Evolutionary conservation across 1,140 invertebrate genomes (phyloP), one percentile per base, ranked within the genome.

Genomic region (Drosophila saltans): DNA sequence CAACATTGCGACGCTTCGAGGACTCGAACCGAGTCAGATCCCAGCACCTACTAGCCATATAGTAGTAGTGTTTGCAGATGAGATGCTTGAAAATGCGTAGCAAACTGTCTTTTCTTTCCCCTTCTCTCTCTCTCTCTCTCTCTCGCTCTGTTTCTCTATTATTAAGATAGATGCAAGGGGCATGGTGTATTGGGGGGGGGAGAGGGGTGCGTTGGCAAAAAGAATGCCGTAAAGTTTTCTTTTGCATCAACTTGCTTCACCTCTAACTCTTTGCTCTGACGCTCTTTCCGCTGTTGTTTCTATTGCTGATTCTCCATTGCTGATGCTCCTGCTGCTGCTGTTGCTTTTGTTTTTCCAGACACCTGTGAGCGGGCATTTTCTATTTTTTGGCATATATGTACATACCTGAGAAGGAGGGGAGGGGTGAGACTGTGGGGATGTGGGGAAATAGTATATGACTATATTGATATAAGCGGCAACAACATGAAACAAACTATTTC

Each of bases 81-180:
- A 86, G 66, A 82, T 64, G 83, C 82, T 67, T 70, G 79, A 86
- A 85, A 86, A 78, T 85, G 78, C 71, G 78, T 81, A 43, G 26
- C 39, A 58, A 52, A 33, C 58, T 39, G 28, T 24, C n/a, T 16
- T 8, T 21, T n/a, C 58, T 24, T 8, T 16, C n/a, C 28, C 58
- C 11, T 10, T 24, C 10, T 24, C 33, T 36, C 0, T 36, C 33
- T 36, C 33, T 36, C 1, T 36, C 33, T 36, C 33, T 36, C 33
- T 36, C 33, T 36, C 33, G n/a, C n/a, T 36, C 33, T 36, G 3
- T 36, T 5, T 36, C 33, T 36, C 33, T 36, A 30, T 30, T 30
- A 30, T 30, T 0, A 30, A 7, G 33, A 36, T 36, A 36, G 33
- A 36, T 36, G 6, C 3, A 36, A 36, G 30, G 30, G 9, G 28